These are phyloP conservation scores for Xestobium rufovillosum DNA, from an alignment of 2,888 invertebrate genomes.

Conservation along the genomic window DNA sequence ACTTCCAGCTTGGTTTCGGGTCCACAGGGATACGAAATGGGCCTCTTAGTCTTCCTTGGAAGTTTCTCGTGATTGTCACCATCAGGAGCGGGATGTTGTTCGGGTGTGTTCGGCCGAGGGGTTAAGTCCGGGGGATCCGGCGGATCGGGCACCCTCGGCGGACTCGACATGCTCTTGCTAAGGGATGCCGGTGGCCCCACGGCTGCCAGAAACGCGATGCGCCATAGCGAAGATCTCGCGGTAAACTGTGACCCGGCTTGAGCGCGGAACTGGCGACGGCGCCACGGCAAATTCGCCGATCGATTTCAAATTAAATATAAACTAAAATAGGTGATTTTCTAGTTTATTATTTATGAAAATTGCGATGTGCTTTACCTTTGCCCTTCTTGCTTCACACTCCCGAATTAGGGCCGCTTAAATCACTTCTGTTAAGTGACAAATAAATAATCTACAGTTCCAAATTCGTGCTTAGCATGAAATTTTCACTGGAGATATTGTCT, in stretches of 20 bases:
- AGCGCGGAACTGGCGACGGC: conserved; percentile 46
- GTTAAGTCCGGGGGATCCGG: conserved; percentile 11
- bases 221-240: conserved; percentile 44
- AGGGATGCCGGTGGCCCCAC: conserved; percentile 39
- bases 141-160: conserved; percentile 21
- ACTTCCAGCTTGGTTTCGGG: conserved; percentile 31
- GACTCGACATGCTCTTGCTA: conserved; percentile 39
- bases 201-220: conserved; percentile 38
- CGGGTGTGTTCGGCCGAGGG: no score
- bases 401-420: no score
- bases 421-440: no score
- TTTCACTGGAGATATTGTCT: no score
- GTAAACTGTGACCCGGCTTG: conserved; percentile 38
- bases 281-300: no score
- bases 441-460: no score
- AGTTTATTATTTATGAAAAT: no score
- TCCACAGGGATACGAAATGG: conserved; percentile 41
- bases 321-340: no score
- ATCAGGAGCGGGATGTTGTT: conserved; percentile 2
- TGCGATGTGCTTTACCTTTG: no score
- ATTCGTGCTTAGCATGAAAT: no score
- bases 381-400: no score
- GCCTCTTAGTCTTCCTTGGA: conserved; percentile 26
- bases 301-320: no score
- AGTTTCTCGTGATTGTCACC: conserved; percentile 1